Evolutionary conservation across 2,888 invertebrate genomes (phyloP).

Genomic region (Parapristionchus giblindavisi): DNA sequence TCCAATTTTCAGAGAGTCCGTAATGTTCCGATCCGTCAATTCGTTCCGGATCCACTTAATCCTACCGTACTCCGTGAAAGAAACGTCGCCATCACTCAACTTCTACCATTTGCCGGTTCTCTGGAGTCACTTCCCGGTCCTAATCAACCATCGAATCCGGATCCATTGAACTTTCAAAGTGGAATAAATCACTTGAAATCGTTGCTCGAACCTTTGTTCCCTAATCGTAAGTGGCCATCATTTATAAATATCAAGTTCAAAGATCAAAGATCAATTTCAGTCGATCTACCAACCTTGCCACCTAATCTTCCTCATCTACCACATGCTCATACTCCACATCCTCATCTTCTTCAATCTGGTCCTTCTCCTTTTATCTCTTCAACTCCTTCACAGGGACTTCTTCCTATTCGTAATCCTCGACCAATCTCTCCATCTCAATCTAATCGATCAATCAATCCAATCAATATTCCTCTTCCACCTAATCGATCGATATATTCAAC

Average conservation of each 20-base stretch:
- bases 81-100: slow-evolving; percentile 3
- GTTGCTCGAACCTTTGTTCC: slow-evolving; percentile 13
- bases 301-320: not conserved
- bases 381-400: too few species aligned
- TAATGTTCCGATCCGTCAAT: slow-evolving; percentile 14
- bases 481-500: not conserved
- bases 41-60: slow-evolving; percentile 16
- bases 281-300: not conserved
- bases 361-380: not conserved
- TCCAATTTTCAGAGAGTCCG: slow-evolving; percentile 9
- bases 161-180: not conserved
- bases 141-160: slow-evolving; percentile 15
- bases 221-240: too few species aligned
- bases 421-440: too few species aligned
- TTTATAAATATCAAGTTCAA: too few species aligned
- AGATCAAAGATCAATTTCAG: too few species aligned
- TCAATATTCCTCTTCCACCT: not conserved
- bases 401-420: too few species aligned
- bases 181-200: not conserved
- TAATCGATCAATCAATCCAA: too few species aligned
- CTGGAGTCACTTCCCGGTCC: slow-evolving; percentile 11
- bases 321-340: not conserved
- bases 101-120: slow-evolving; percentile 4
- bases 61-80: slow-evolving; percentile 6
- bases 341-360: not conserved